Base-by-base conservation (phyloP, 2,888 invertebrate species). In the Plagiodera versicolora region DNA sequence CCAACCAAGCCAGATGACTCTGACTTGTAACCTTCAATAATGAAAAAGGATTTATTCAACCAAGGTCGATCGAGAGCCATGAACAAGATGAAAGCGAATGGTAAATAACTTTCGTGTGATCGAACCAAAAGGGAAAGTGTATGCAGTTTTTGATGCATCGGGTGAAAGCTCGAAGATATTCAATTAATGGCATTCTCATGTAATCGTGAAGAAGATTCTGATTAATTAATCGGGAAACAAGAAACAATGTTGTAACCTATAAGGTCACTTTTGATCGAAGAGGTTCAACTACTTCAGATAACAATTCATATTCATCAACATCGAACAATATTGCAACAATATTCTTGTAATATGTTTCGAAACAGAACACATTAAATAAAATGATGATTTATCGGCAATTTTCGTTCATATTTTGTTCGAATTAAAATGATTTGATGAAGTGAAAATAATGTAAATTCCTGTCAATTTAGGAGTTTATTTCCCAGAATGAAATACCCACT, bases 51-150 rank as follows among this genome's bases (percentile, higher is more conserved):
- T 14, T 39, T 8, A 39, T 14, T 39, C 39, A 3, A 44, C n/a
- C 53, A 53, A 45, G 53, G 45, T 24, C 44, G 28, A 35, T 18
- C 16, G 17, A 19, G 17, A 8, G 19, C 24, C 44, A 5, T 20
- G 30, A 49, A 10, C 28, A 49, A 28, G 28, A 46, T 46, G 56
- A 48, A 56, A 47, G 16, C 20, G 48, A 56, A 57, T 47, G n/a
- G 39, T 20, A 47, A 48, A 58, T 46, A 10, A 28, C 52, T 58
- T 56, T 47, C 58, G 51, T 60, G 58, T 56, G 57, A 56, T 57
- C 56, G 53, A 53, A 52, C 30, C 18, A 14, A 20, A 54, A 58
- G 53, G 58, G 58, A 58, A 58, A 58, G 58, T 54, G 53, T 20
- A 39, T 58, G 58, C 58, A 58, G 20, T 54, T 53, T 53, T 53